Percentiles rank a stretch among this genome's conserved stretches.
Conservation (phyloP, 2,113 vertebrate species). For the Corvus cornix region DNA sequence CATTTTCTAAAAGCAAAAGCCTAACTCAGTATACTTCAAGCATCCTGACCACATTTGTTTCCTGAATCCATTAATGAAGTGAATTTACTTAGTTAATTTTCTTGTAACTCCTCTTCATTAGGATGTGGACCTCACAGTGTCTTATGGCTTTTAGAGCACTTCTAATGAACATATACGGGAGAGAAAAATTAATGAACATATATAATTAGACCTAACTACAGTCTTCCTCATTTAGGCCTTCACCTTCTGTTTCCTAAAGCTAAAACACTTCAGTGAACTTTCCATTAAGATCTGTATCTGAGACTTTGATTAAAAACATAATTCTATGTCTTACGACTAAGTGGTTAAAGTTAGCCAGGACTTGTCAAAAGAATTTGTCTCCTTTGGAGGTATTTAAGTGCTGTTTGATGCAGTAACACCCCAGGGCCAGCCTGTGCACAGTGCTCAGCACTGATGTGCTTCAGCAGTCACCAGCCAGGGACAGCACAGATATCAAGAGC, state of each 20-base stretch:
- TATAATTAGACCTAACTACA: not conserved
- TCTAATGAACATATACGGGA: not conserved
- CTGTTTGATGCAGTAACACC: not conserved
- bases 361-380: not conserved
- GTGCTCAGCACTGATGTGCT: not conserved
- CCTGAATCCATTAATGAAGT: not conserved
- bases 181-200: not conserved
- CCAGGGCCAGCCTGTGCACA: not conserved
- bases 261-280: not conserved
- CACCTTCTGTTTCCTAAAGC: not conserved
- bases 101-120: not conserved
- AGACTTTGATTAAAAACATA: not conserved
- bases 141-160: not conserved
- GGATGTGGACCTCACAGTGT: not conserved
- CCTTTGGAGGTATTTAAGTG: not conserved
- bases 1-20: not conserved
- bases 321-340: not conserved
- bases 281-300: not conserved
- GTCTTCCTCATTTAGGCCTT: not conserved
- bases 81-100: not conserved
- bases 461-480: not conserved
- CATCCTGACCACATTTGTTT: not conserved
- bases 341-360: not conserved
- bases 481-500: not conserved
- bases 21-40: not conserved